Evolutionary conservation across 1,140 invertebrate species (phyloP).

Genomic region (Cydia strobilella): DNA sequence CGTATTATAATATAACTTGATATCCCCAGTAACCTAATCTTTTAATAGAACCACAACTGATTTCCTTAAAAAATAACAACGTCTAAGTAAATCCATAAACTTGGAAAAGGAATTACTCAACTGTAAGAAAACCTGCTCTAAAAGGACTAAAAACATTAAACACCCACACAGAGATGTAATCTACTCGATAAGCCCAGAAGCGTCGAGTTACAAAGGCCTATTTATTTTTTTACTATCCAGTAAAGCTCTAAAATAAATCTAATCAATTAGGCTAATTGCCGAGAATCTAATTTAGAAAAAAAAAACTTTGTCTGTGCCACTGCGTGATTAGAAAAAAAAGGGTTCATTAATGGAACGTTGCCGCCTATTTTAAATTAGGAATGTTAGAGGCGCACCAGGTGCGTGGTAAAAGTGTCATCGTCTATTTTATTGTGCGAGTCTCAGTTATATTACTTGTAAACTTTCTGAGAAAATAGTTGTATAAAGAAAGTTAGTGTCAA

Average conservation of each 20-base stretch:
- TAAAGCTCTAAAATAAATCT: constrained; percentile 31
- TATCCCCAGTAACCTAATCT: neutral
- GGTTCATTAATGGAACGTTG: constrained; percentile 52
- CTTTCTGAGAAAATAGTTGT: neutral
- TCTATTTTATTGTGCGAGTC: neutral
- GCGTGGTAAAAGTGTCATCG: neutral
- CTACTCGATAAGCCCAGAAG: constrained; percentile 29
- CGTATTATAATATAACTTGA: constrained; percentile 1
- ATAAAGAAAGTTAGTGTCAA: neutral
- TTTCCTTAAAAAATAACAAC: constrained; percentile 7
- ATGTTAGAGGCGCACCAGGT: constrained; percentile 26
- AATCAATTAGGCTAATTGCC: constrained; percentile 36
- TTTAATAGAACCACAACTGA: neutral
- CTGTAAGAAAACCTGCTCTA: constrained; percentile 21
- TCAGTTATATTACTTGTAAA: neutral
- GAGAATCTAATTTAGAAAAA: constrained; percentile 35
- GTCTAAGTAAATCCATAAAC: constrained; percentile 20
- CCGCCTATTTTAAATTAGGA: constrained; percentile 41
- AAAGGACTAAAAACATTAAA: constrained; percentile 26
- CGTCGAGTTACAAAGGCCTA: constrained; percentile 31
- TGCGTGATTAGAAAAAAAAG: constrained; percentile 33
- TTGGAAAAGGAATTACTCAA: constrained; percentile 7
- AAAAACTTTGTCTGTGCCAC: constrained; percentile 37
- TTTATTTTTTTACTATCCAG: constrained; percentile 16
- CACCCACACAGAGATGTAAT: constrained; percentile 32